Conservation (phyloP, 2,797 vertebrate species). For the Thunnus albacares region DNA sequence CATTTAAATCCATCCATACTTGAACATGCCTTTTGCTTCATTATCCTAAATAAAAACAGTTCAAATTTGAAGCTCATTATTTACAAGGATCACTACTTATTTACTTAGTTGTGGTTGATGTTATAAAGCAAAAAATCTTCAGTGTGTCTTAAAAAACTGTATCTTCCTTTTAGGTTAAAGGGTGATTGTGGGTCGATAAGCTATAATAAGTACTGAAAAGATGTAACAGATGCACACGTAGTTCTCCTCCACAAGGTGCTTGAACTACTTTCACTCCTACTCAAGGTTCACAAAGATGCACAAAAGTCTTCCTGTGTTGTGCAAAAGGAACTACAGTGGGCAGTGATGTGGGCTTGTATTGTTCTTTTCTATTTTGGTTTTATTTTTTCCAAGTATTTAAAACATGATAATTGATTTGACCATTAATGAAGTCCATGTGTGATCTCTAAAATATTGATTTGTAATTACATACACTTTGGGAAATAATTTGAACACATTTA, state of each 20-base stretch:
- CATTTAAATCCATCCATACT: background rate
- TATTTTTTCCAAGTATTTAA: background rate
- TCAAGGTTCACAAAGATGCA: conserved; percentile 54
- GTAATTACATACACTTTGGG: background rate
- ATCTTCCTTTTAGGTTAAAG: conserved; percentile 30
- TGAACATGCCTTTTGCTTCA: background rate
- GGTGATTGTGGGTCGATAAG: conserved; percentile 32
- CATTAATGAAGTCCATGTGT: background rate
- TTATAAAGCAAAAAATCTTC: background rate
- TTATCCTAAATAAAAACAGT: background rate
- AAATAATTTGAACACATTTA: background rate
- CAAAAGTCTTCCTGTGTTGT: conserved; percentile 23
- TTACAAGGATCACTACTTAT: background rate
- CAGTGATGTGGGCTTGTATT: conserved; percentile 39
- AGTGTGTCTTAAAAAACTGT: conserved; percentile 6
- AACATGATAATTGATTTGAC: background rate
- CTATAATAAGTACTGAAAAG: conserved; percentile 55
- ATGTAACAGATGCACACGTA: conserved; percentile 57
- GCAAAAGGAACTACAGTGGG: conserved; percentile 28
- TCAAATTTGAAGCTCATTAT: background rate
- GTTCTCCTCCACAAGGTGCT: conserved; percentile 60
- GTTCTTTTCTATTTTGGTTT: conserved; percentile 1
- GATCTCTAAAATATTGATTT: background rate
- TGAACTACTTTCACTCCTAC: conserved; percentile 64
- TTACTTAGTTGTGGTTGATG: background rate